Evolutionary conservation across 2,113 vertebrate species (phyloP).

Genomic region (Eurypyga helias): DNA sequence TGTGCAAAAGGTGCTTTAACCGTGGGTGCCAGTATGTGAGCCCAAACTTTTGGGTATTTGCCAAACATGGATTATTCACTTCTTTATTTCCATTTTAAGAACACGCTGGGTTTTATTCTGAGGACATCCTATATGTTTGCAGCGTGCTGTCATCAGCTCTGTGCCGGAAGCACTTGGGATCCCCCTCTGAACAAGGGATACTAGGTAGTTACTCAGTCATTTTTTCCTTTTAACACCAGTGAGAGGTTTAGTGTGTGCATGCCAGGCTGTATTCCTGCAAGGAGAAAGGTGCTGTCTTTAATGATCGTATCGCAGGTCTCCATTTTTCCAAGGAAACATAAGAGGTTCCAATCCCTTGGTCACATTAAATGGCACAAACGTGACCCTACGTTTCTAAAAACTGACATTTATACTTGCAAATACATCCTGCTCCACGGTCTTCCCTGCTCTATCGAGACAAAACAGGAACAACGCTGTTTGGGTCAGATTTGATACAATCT

Average conservation of each 20-base stretch:
- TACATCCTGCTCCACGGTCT: rapidly evolving
- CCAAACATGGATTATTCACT: not conserved
- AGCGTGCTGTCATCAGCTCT: not conserved
- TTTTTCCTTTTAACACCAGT: not conserved
- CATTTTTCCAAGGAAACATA: not conserved
- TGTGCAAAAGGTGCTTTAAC: not conserved
- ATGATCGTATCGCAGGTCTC: not conserved
- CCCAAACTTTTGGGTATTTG: not conserved
- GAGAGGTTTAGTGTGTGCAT: not conserved
- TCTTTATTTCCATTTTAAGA: not conserved
- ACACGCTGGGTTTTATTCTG: not conserved
- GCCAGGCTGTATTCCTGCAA: not conserved
- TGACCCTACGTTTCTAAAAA: not conserved
- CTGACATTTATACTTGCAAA: not conserved
- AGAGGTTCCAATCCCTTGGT: not conserved
- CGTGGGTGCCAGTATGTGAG: rapidly evolving
- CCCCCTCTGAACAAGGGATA: not conserved
- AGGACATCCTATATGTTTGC: not conserved
- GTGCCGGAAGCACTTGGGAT: not conserved
- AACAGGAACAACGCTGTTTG: not conserved
- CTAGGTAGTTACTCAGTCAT: not conserved
- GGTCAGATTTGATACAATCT: not conserved
- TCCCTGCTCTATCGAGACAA: not conserved
- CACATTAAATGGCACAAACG: not conserved
- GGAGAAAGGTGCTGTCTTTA: not conserved